These are phyloP conservation scores for Cirrhinus mrigala DNA, from an alignment of 2,797 vertebrate species.

Conservation along the genomic window DNA sequence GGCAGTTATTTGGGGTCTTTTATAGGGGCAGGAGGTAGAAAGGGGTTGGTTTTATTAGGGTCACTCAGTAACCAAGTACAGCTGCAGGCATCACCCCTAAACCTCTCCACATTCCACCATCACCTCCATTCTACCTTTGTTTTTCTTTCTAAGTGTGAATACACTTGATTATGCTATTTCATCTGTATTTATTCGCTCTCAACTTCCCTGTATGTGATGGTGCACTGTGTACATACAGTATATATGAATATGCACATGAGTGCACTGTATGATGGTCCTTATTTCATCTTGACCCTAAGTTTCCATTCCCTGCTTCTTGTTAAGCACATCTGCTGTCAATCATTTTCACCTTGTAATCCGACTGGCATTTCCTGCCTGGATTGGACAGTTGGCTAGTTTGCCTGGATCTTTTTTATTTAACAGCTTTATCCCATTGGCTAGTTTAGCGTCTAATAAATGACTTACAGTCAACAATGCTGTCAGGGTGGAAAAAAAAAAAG, in stretches of 20 bases:
- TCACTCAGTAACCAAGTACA: constrained; percentile 82
- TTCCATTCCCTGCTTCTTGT: constrained; percentile 71
- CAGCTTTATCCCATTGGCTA: constrained; percentile 27
- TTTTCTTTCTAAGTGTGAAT: constrained; percentile 35
- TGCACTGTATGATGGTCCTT: constrained; percentile 36
- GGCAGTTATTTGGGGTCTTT: constrained; percentile 67
- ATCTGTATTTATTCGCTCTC: neutral
- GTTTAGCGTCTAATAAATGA: constrained; percentile 30
- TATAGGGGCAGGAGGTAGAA: constrained; percentile 74
- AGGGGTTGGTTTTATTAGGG: constrained; percentile 77
- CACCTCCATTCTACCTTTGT: constrained; percentile 51
- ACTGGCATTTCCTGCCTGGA: constrained; percentile 78
- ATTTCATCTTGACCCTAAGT: constrained; percentile 53
- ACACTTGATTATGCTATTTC: neutral
- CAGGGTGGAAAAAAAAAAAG: constrained; percentile 58
- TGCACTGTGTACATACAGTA: neutral
- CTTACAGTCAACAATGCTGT: constrained; percentile 46
- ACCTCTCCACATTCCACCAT: constrained; percentile 66
- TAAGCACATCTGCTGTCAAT: constrained; percentile 84
- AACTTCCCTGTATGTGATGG: neutral
- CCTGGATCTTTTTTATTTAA: constrained; percentile 25
- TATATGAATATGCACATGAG: neutral
- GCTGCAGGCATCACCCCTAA: constrained; percentile 70
- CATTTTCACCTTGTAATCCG: constrained; percentile 73
- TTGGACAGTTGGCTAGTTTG: constrained; percentile 55